These are phyloP conservation scores for Andrena fulva DNA, from an alignment of 2,888 invertebrate genomes.

Conservation along the genomic window DNA sequence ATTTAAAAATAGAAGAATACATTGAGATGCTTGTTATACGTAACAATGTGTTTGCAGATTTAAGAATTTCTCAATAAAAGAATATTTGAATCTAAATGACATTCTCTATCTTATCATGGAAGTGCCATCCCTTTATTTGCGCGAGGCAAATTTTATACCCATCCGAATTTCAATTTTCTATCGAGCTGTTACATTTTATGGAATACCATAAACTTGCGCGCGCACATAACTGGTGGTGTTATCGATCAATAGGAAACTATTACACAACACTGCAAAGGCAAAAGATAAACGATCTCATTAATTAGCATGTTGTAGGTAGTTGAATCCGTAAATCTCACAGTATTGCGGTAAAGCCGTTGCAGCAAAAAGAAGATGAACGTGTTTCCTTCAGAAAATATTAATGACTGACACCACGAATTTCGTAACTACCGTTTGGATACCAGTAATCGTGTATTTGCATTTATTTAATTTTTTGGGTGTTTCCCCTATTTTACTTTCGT, in stretches of 20 bases:
- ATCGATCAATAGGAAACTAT: constrained; percentile 60
- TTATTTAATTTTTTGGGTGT: not conserved
- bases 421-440: too few relatives aligned
- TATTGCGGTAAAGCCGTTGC: constrained; percentile 9
- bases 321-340: constrained; percentile 33
- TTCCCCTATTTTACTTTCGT: not conserved
- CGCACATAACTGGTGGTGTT: constrained; percentile 32
- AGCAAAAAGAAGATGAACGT: not conserved
- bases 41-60: too few relatives aligned
- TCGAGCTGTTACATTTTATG: constrained; percentile 26
- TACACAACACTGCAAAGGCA: constrained; percentile 39
- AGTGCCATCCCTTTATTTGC: not conserved
- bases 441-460: not conserved
- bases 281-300: constrained; percentile 49
- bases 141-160: not conserved
- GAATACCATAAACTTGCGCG: constrained; percentile 45
- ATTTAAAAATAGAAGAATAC: too few relatives aligned
- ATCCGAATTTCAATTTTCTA: constrained; percentile 16
- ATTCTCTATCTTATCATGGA: not conserved
- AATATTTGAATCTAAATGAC: not conserved
- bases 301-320: constrained; percentile 31
- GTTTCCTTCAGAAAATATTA: constrained; percentile 5
- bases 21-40: too few relatives aligned
- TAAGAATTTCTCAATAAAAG: too few relatives aligned
- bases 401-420: not conserved